A percentile compares a stretch with the other conserved stretches of the same genome.
Conservation (phyloP, 1,140 invertebrate species). For the Centruroides vittatus region DNA sequence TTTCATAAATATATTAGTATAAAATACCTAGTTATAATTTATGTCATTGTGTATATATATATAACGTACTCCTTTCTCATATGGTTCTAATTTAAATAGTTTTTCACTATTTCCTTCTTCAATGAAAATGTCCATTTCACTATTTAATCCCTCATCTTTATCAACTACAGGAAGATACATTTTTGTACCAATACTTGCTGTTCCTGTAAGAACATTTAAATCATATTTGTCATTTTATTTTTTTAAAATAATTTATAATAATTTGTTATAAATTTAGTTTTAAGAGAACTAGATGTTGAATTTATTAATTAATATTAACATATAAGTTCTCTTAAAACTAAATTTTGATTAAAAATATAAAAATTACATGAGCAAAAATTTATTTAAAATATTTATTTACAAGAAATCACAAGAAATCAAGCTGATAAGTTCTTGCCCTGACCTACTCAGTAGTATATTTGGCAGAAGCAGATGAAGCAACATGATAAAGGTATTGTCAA, state of each 20-base stretch:
- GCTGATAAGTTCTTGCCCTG: no score
- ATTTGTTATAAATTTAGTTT: no score
- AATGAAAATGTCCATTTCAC: conserved; percentile 29
- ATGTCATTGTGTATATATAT: neutral
- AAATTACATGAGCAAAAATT: no score
- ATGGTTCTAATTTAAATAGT: conserved; percentile 21
- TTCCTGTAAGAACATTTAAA: conserved; percentile 1
- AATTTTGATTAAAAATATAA: neutral
- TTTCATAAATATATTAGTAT: no score
- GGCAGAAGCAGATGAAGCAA: no score
- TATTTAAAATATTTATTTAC: no score
- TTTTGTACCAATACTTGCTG: conserved; percentile 13
- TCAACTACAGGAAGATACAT: conserved; percentile 21
- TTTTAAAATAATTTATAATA: no score
- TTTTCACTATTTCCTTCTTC: conserved; percentile 28
- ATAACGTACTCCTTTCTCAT: conserved; percentile 18
- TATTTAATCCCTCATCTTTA: conserved; percentile 27
- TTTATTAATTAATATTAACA: neutral
- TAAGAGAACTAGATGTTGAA: neutral
- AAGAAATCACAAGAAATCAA: no score
- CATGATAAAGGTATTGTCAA: no score
- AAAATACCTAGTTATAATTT: no score
- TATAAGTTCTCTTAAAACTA: neutral
- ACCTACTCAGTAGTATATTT: no score
- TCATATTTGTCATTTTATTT: neutral